Conservation (phyloP, 2,797 vertebrate species). For the Danio tinwini region DNA sequence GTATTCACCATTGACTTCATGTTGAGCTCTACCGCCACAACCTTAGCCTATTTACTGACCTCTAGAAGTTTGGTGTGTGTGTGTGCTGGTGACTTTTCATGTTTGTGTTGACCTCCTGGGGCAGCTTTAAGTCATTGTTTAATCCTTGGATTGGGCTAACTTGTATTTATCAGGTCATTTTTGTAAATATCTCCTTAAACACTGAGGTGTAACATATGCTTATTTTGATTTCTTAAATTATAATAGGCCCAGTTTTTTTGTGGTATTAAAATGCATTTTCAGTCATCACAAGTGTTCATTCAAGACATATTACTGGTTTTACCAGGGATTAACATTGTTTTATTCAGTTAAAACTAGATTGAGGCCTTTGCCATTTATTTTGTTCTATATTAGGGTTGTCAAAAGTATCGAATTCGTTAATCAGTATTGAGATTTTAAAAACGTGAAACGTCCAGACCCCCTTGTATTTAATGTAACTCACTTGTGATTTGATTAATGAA, state of each 20-base stretch:
- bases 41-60: constrained; percentile 53
- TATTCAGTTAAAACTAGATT: too few species aligned
- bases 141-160: neutral
- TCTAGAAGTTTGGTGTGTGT: constrained; percentile 25
- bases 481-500: too few species aligned
- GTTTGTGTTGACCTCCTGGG: constrained; percentile 28
- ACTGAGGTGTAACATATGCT: constrained; percentile 19
- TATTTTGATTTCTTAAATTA: neutral
- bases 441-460: too few species aligned
- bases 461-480: too few species aligned
- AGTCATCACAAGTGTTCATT: neutral
- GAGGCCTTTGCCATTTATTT: too few species aligned
- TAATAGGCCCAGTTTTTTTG: neutral
- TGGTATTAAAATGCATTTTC: too few species aligned
- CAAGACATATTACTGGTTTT: too few species aligned
- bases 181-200: neutral
- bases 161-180: constrained; percentile 14
- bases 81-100: constrained; percentile 6
- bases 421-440: too few species aligned
- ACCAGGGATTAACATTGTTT: too few species aligned
- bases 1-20: constrained; percentile 74
- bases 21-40: constrained; percentile 56
- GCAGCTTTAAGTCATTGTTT: constrained; percentile 18
- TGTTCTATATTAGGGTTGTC: too few species aligned
- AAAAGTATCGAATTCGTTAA: too few species aligned